Base-by-base conservation (phyloP, 2,888 invertebrate genomes). In the Melinopterus prodromus region DNA sequence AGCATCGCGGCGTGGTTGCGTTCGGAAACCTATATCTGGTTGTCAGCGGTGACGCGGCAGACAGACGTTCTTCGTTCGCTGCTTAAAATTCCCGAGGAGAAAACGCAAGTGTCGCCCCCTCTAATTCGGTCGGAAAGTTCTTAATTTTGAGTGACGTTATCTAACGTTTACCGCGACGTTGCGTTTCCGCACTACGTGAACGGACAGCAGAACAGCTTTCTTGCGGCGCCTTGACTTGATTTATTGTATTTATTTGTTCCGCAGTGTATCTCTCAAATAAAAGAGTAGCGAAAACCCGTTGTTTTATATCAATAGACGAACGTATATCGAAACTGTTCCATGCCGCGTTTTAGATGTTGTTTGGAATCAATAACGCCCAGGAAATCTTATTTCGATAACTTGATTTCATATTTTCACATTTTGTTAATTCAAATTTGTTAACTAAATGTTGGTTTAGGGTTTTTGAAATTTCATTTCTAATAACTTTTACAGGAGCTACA, bases 81-180 rank as follows among this genome's bases (percentile, higher is more conserved):
- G 74, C 77, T 80, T 80, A 77, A 77, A 77, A 80, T 80, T 80
- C 77, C 77, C 74, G 12, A 53, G 72, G 38, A 74, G 75, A 74
- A 69, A 77, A 77, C 16, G 71, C 74, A 77, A 80, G 70, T 77
- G 75, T 72, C 74, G 69, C 74, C 16, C 76, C 70, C 74, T 38
- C 16, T 78, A 80, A 80, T 77, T 80, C 72, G 77, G 70, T 79
- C 79, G 77, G 76, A 78, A 81, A 81, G 81, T 81, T 79, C 79
- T 71, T 81, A 81, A 81, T 81, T 81, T 79, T 81, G 81, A 81
- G 77, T 77, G 81, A 79, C 81, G 77, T 79, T 81, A 81, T 81
- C 81, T 79, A 76, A 78, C 71, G 78, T 77, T 79, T 81, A 35
- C 74, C 15, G 74, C 36, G 36, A 35, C 37, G 74, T 36, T 74